phyloP scores from a whole-genome alignment of 2,113 vertebrate genomes.

The Spea multiplicata region DNA sequence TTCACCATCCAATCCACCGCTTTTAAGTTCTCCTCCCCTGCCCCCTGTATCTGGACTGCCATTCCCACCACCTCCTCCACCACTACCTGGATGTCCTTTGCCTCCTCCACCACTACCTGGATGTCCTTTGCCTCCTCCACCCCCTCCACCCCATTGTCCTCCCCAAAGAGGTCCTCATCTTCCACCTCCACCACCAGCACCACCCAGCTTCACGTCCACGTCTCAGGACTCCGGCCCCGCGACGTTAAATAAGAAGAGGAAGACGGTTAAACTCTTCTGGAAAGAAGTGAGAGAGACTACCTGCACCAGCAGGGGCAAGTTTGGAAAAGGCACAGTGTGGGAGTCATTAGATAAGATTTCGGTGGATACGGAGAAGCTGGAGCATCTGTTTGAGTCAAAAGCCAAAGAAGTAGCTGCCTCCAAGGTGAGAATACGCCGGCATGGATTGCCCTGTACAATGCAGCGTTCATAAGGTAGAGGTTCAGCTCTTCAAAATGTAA shows the following conservation, averaged over 20 bases:
- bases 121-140: slow-evolving; percentile 25
- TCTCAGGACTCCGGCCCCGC: slow-evolving; percentile 36
- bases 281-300: slow-evolving; percentile 82
- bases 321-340: slow-evolving; percentile 85
- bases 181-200: slow-evolving; percentile 50
- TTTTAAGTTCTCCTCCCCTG: slow-evolving; percentile 54
- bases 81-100: slow-evolving; percentile 52
- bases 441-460: too few species aligned
- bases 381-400: slow-evolving; percentile 92
- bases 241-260: slow-evolving; percentile 75
- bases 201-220: slow-evolving; percentile 34
- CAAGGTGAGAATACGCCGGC: slow-evolving; percentile 71
- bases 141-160: slow-evolving; percentile 39
- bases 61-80: slow-evolving; percentile 64
- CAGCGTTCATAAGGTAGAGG: too few species aligned
- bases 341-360: slow-evolving; percentile 80
- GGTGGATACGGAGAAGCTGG: slow-evolving; percentile 78
- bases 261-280: slow-evolving; percentile 96
- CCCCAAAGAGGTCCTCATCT: slow-evolving; percentile 43
- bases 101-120: too few species aligned
- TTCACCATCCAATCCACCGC: slow-evolving; percentile 51
- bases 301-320: slow-evolving; percentile 62
- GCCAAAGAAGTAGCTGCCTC: slow-evolving; percentile 78
- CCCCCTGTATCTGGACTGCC: slow-evolving; percentile 53
- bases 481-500: too few species aligned